Evolutionary conservation across 2,888 invertebrate genomes (phyloP).

Genomic region (Glyphotaelius pellucidus): DNA sequence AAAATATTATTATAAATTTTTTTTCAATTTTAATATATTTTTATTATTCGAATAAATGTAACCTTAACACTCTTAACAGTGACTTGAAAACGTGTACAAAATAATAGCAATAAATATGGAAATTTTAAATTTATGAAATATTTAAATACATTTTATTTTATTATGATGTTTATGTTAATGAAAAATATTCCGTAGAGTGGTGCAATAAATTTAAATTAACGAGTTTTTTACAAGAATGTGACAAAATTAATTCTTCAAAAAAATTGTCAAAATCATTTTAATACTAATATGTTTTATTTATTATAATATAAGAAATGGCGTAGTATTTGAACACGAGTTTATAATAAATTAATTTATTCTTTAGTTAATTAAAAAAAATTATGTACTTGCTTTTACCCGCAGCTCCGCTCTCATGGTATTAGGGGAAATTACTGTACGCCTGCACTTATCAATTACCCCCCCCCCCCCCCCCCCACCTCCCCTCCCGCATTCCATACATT

Average conservation of each 20-base stretch:
- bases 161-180: neutral
- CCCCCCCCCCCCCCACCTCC: too few species aligned
- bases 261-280: neutral
- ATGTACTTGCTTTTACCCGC: too few species aligned
- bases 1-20: neutral
- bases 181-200: neutral
- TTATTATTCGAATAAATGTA: neutral
- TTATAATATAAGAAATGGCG: neutral
- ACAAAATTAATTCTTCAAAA: neutral
- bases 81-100: neutral
- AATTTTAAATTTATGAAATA: neutral
- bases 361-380: neutral
- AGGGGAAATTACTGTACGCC: too few species aligned
- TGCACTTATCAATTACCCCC: too few species aligned
- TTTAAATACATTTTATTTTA: neutral
- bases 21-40: neutral
- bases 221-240: neutral
- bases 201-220: neutral
- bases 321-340: neutral
- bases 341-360: neutral
- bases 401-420: too few species aligned
- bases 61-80: neutral
- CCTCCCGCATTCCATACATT: too few species aligned
- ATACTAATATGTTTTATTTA: neutral
- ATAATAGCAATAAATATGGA: neutral